Evolutionary conservation across 2,113 vertebrate species (phyloP), one percentile per base, ranked within the genome.

Genomic region (Gasterosteus aculeatus): DNA sequence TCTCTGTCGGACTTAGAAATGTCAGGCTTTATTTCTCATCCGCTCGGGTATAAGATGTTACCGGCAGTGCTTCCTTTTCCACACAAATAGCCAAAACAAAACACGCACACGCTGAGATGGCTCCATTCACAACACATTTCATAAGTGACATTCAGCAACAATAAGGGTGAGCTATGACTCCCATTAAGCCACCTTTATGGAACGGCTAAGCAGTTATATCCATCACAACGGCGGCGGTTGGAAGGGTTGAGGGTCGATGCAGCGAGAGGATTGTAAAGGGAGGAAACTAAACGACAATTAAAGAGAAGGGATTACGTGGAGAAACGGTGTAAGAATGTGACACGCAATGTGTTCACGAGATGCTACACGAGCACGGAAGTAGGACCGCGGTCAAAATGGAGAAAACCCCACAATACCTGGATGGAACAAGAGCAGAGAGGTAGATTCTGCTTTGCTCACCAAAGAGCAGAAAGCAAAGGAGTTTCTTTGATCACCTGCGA

Each of bases 401-500:
- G 58, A 41, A 72, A 78, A 59, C 15, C 18, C 10, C 59, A 7
- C 29, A 33, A 66, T 56, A 66, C 49, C 38, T 56, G 11, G 0
- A 29, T 26, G 22, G 22, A 56, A 56, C 29, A 67, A 31, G 41
- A 29, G 8, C 4, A 6, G 39, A 53, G 39, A 49, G 46, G 71
- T 69, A 63, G 33, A 44, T 35, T 46, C 18, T 80, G 58, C 62
- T 77, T 58, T 12, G 39, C 22, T 81, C 63, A 33, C 54, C 19
- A 41, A 56, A 71, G 65, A 75, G 72, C 71, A 82, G 82, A 85
- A 85, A 84, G 77, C 80, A 81, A 57, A 71, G 74, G 63, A 79
- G 80, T 74, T 80, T 75, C 69, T 87, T 67, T 86, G 86, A 90
- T 78, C 85, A 81, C 57, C 39, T 76, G 76, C 72, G 80, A 90